Percentiles rank a stretch among this genome's conserved stretches.
Conservation (phyloP, 2,113 vertebrate genomes). For the Engystomops pustulosus region DNA sequence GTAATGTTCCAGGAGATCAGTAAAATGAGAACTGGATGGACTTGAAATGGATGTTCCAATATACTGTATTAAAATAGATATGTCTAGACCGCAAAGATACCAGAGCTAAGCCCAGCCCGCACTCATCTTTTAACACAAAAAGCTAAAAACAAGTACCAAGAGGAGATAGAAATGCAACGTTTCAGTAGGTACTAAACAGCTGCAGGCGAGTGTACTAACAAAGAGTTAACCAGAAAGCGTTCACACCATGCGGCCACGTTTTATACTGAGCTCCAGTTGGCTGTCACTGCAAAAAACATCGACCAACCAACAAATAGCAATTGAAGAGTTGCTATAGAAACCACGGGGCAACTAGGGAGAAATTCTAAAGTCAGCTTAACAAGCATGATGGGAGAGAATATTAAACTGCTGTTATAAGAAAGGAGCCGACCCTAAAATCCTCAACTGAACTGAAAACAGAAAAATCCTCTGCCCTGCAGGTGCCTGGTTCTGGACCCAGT, state of each 20-base stretch:
- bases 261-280: conserved; percentile 37
- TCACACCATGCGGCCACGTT: conserved; percentile 7
- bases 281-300: conserved; percentile 19
- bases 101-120: too few relatives aligned
- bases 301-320: conserved; percentile 48
- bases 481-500: too few relatives aligned
- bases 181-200: too few relatives aligned
- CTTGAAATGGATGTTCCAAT: not conserved
- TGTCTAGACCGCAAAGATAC: too few relatives aligned
- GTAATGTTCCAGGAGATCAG: not conserved
- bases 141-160: not conserved
- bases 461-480: not conserved
- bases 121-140: too few relatives aligned
- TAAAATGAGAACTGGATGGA: not conserved
- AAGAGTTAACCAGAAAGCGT: conserved; percentile 20
- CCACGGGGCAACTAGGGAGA: conserved; percentile 50
- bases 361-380: conserved; percentile 39
- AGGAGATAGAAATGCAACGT: not conserved
- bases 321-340: conserved; percentile 51
- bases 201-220: not conserved
- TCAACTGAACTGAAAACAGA: too few relatives aligned
- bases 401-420: not conserved
- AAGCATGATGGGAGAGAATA: conserved; percentile 19
- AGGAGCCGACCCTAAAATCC: not conserved
- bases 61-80: too few relatives aligned